phyloP scores from a whole-genome alignment of 1,140 invertebrate species.

The Drosophila lacteicornis region DNA sequence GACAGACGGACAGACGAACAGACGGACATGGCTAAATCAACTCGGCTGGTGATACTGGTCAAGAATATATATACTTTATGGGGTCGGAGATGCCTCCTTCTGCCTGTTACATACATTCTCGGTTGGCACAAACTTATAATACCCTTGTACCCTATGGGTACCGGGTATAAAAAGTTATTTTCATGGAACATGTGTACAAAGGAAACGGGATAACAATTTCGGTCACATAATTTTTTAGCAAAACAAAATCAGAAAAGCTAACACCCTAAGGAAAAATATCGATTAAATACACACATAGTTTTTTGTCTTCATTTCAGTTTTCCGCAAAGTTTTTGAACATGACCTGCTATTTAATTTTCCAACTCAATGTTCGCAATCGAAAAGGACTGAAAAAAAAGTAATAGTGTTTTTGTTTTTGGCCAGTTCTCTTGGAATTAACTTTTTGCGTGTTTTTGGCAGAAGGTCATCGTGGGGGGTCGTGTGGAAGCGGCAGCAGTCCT shows the following conservation, averaged over 20 bases:
- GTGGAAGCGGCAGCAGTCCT: slow-evolving; percentile 2
- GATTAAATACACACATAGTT: neutral
- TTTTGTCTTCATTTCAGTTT: neutral
- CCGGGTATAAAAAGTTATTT: too few relatives aligned
- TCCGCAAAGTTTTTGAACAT: neutral
- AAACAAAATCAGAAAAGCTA: neutral
- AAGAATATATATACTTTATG: too few relatives aligned
- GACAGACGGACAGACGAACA: too few relatives aligned
- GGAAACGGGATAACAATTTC: too few relatives aligned
- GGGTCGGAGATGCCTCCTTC: too few relatives aligned
- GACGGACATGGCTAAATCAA: too few relatives aligned
- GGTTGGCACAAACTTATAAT: too few relatives aligned
- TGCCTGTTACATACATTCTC: too few relatives aligned
- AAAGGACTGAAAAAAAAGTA: slow-evolving; percentile 26
- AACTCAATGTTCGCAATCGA: neutral
- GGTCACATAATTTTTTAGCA: neutral
- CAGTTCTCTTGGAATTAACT: slow-evolving; percentile 6
- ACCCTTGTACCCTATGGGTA: too few relatives aligned
- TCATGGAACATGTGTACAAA: neutral
- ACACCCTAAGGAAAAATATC: neutral
- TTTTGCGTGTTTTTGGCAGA: slow-evolving; percentile 44
- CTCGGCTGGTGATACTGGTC: too few relatives aligned
- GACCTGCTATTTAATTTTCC: slow-evolving; percentile 1
- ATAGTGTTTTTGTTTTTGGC: slow-evolving; percentile 16
- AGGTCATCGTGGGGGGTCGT: slow-evolving; percentile 29